A percentile compares a stretch with the other conserved stretches of the same genome.
Conservation (phyloP, 1,140 invertebrate species). For the Anastrepha obliqua region DNA sequence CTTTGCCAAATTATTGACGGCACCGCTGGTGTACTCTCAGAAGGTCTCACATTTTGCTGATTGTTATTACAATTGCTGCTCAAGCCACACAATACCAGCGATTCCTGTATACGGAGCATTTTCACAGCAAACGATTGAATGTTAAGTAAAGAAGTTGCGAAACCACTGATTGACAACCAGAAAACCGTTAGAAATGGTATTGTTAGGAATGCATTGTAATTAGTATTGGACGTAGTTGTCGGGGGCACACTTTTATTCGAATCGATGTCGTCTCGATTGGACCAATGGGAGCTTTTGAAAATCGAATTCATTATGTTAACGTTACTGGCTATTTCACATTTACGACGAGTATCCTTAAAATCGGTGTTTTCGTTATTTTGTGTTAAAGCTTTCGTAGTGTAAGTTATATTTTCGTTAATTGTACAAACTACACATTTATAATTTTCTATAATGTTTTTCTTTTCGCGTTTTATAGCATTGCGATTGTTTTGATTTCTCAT, state of each 20-base stretch:
- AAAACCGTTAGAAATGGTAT: slow-evolving; percentile 41
- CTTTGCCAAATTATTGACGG: not conserved
- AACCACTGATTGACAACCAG: slow-evolving; percentile 4
- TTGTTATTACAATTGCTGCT: not conserved
- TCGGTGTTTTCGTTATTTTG: slow-evolving; percentile 52
- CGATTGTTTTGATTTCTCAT: slow-evolving; percentile 14
- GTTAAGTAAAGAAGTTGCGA: slow-evolving; percentile 12
- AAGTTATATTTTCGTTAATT: slow-evolving; percentile 27
- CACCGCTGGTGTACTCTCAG: not conserved
- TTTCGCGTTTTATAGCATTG: slow-evolving; percentile 22
- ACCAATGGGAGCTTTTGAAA: no score
- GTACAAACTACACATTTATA: slow-evolving; percentile 41
- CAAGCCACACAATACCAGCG: not conserved
- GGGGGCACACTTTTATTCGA: no score
- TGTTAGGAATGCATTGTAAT: not conserved
- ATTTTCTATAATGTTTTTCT: slow-evolving; percentile 41
- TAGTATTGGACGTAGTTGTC: not conserved
- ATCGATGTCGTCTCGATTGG: not conserved
- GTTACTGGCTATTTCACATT: slow-evolving; percentile 18
- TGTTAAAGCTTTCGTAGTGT: slow-evolving; percentile 50
- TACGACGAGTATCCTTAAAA: slow-evolving; percentile 31
- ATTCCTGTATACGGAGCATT: not conserved
- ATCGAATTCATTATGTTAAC: not conserved
- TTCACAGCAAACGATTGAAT: slow-evolving; percentile 24
- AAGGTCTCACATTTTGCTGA: not conserved